Base-by-base conservation (phyloP, 2,113 vertebrate species). In the Microcebus tavaratra region DNA sequence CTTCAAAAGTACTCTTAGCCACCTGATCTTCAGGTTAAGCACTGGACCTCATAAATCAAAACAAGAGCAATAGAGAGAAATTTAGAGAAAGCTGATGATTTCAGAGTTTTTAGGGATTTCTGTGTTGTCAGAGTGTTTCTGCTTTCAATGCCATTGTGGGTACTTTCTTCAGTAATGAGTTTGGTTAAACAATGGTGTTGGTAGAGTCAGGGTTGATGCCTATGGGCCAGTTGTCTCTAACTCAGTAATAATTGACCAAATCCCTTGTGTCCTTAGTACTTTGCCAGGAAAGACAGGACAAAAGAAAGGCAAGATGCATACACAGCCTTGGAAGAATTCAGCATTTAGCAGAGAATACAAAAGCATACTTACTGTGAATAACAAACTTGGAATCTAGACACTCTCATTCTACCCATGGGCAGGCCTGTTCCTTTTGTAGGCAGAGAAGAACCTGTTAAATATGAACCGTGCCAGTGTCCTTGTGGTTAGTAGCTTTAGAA, bases 301-400 rank as follows among this genome's bases (percentile, higher is more conserved):
- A 73, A 76, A 78, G 76, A 55, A 92, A 68, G 68, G n/a, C 8
- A 91, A 89, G 63, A 79, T n/a, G 31, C 23, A 31, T 27, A 83
- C 14, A 39, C 17, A 82, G 11, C 10, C 21, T 45, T 94, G 42
- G 75, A 92, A 76, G 75, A 83, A 87, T 57, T 75, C 42, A 73
- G 36, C 94, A 67, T 68, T 92, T 89, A 94, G 63, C 57, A 92
- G 67, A 70, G 50, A 70, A 86, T 36, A 12, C 25, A 91, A 92
- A 81, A 81, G 42, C 17, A n/a, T 20, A 73, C 11, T 67, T 78
- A 76, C 0, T 8, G 21, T 53, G n/a, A 12, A 25, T 45, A n/a
- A 88, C 25, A 92, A 57, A 50, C 20, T 36, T 80, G n/a, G 61
- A 94, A 84, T 59, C 45, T 83, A 75, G 76, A 55, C 10, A 67